A percentile compares a stretch with the other conserved stretches of the same genome.
Conservation (phyloP, 2,888 invertebrate species). For the Drosophila suboccidentalis region DNA sequence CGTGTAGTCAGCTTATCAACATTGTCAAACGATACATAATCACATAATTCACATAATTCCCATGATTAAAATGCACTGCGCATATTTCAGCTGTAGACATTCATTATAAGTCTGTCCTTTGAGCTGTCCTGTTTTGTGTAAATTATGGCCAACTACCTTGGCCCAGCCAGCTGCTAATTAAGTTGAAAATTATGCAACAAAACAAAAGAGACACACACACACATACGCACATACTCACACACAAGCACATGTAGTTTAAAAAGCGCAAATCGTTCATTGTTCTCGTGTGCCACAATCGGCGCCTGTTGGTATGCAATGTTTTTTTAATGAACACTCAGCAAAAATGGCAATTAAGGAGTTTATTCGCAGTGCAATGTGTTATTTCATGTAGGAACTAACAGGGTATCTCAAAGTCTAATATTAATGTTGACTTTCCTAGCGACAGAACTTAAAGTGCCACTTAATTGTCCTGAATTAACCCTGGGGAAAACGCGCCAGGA, state of each 20-base stretch:
- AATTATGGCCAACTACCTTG: conserved; percentile 42
- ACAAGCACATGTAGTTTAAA: conserved; percentile 25
- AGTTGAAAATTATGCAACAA: conserved; percentile 45
- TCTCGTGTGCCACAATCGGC: conserved; percentile 19
- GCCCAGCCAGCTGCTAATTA: conserved; percentile 45
- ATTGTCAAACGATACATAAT: not conserved
- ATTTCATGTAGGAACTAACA: not conserved
- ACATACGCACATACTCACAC: conserved; percentile 5
- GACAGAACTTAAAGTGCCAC: not conserved
- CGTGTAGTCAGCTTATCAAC: conserved; percentile 1
- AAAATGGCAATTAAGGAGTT: not conserved
- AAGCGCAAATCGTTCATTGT: conserved; percentile 53
- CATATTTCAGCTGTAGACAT: conserved; percentile 20
- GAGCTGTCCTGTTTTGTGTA: conserved; percentile 13
- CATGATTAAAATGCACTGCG: conserved; percentile 14
- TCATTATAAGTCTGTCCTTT: conserved; percentile 17
- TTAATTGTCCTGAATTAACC: conserved; percentile 17
- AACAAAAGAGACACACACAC: conserved; percentile 21
- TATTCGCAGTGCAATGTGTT: not conserved
- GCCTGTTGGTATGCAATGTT: conserved; percentile 27
- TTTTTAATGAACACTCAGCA: not conserved
- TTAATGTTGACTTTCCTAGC: not conserved
- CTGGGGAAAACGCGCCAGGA: not conserved
- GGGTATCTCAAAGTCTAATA: not conserved
- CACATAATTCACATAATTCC: not conserved